A percentile compares a stretch with the other conserved stretches of the same genome.
Conservation (phyloP, 2,113 vertebrate species). For the Planiliza haematocheilus region DNA sequence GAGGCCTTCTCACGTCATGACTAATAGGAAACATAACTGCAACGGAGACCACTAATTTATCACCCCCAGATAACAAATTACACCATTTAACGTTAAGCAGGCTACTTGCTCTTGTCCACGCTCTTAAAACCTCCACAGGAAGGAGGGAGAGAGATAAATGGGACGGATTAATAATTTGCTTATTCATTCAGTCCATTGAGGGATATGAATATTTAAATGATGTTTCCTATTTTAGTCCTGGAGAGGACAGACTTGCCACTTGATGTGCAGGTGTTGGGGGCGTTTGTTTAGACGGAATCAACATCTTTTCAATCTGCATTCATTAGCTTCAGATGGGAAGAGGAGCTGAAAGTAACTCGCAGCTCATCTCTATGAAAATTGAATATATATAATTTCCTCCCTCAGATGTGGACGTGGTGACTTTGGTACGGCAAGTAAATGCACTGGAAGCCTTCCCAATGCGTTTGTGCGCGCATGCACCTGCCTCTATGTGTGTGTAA, state of each 20-base stretch:
- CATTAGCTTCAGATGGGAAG: constrained; percentile 69
- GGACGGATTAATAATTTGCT: constrained; percentile 52
- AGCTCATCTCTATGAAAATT: constrained; percentile 77
- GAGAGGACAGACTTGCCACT: constrained; percentile 52
- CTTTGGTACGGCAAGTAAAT: constrained; percentile 12
- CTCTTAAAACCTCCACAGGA: constrained; percentile 34
- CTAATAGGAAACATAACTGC: constrained; percentile 60
- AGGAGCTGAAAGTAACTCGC: constrained; percentile 59
- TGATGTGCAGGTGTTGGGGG: constrained; percentile 62
- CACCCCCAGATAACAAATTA: constrained; percentile 68
- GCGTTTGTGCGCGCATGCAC: neutral
- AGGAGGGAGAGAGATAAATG: constrained; percentile 31
- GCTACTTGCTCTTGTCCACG: constrained; percentile 41
- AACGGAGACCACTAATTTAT: constrained; percentile 64
- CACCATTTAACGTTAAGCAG: constrained; percentile 59
- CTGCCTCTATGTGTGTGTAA: constrained; percentile 1
- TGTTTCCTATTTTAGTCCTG: constrained; percentile 60
- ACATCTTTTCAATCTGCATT: constrained; percentile 75
- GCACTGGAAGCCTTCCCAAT: constrained; percentile 1
- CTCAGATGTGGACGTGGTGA: constrained; percentile 47
- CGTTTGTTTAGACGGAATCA: constrained; percentile 63
- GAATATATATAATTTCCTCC: constrained; percentile 59
- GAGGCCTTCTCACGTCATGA: constrained; percentile 43
- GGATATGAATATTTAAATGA: constrained; percentile 65
- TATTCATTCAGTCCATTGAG: constrained; percentile 45